Evolutionary conservation across 2,113 vertebrate species (phyloP), one percentile per base, ranked within the genome.

Genomic region (Salvelinus alpinus): DNA sequence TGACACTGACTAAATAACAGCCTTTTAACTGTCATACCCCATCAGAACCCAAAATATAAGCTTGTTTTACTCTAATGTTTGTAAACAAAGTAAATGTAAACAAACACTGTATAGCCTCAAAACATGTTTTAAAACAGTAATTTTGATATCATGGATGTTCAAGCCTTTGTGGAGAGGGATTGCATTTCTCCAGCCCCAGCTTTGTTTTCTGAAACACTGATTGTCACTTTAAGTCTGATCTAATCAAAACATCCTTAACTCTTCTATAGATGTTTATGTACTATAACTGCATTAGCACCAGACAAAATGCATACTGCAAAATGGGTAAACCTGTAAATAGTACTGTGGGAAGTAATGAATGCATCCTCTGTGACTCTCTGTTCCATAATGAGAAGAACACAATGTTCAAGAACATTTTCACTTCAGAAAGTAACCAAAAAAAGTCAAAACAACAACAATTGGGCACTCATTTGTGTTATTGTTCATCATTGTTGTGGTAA

Each of bases 391-490:
- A 48, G 22, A 64, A 31, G 70, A 12, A 74, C 29, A 44, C 25
- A 29, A 20, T 34, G 51, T 68, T 76, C 20, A 1, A 16, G 16
- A 22, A 3, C 22, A 64, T 22, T 57, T 27, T 71, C 22, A 44
- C 38, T 44, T 44, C 2, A 44, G 9, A 44, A 44, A 44, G 38
- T 44, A 11, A 44, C 38, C 9, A 47, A 68, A 72, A 68, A 44
- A 31, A 69, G 67, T 31, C n/a, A 44, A 6, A 13, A 51, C 14
- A n/a, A n/a, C 18, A 69, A 20, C 18, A 4, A 20, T 27, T 54
- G 47, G 48, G 31, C 38, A 20, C 34, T 74, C n/a, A 38, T 73
- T 24, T 75, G 60, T 71, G 75, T 44, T 44, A 12, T 44, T 44
- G 38, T 44, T 11, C 2, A 44, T 84, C 11, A 68, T 9, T 66